Percentiles rank a stretch among this genome's conserved stretches.
Evolutionary conservation across 92 coral and sea anemone species (phyloP).

Genomic region (Porites evermanni): DNA sequence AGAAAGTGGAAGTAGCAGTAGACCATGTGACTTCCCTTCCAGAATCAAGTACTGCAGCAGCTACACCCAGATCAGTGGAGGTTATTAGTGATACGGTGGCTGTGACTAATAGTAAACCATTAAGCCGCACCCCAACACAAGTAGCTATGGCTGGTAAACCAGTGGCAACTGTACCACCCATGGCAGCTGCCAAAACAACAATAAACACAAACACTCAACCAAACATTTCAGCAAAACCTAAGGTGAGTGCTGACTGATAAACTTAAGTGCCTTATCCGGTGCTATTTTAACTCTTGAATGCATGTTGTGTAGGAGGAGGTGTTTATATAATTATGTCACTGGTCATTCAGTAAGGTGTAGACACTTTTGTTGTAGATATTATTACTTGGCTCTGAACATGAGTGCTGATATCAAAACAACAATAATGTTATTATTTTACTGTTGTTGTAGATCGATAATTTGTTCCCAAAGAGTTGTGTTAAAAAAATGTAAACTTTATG

Average conservation of each 20-base stretch:
- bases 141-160: constrained; percentile 60
- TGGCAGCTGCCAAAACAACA: constrained; percentile 47
- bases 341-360: too few species aligned
- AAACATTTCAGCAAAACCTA: constrained; percentile 38
- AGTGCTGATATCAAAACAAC: too few species aligned
- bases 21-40: background rate
- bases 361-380: too few species aligned
- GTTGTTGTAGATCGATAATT: too few species aligned
- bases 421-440: too few species aligned
- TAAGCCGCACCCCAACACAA: constrained; percentile 34
- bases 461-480: too few species aligned
- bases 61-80: constrained; percentile 8
- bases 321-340: too few species aligned
- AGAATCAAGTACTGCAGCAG: constrained; percentile 1
- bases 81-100: constrained; percentile 31
- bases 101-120: constrained; percentile 39
- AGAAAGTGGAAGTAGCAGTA: constrained; percentile 46
- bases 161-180: constrained; percentile 71
- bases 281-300: too few species aligned
- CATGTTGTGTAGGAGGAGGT: too few species aligned
- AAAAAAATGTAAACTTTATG: too few species aligned
- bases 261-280: too few species aligned
- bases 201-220: constrained; percentile 20
- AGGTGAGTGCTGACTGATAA: constrained; percentile 25
- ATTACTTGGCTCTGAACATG: too few species aligned